phyloP scores from a whole-genome alignment of 2,113 vertebrate species.

The Coregonus clupeaformis region DNA sequence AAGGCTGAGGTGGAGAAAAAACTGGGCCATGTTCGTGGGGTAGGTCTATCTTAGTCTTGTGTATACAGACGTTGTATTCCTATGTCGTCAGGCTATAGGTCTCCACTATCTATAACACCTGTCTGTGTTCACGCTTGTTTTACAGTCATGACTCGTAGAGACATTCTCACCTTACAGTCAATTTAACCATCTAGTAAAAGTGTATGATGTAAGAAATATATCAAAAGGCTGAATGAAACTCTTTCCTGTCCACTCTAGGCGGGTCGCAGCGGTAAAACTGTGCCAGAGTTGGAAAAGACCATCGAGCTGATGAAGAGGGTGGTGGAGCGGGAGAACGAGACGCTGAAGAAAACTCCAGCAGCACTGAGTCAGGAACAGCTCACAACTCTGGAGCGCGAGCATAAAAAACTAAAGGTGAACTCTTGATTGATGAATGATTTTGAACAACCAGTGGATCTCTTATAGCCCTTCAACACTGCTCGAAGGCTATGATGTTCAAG shows the following conservation, averaged over 20 bases:
- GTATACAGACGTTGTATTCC: too few species aligned
- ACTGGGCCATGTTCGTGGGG: slow-evolving; percentile 77
- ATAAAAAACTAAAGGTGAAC: slow-evolving; percentile 83
- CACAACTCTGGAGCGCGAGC: slow-evolving; percentile 76
- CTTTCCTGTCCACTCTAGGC: slow-evolving; percentile 63
- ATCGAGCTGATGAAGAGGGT: slow-evolving; percentile 95
- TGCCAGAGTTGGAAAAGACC: slow-evolving; percentile 94
- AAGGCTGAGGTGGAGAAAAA: slow-evolving; percentile 83
- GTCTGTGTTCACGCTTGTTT: too few species aligned
- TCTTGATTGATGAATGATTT: not conserved
- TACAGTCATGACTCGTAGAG: too few species aligned
- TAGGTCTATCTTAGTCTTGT: slow-evolving; percentile 51
- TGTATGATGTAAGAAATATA: not conserved
- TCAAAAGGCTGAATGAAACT: not conserved
- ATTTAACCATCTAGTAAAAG: not conserved
- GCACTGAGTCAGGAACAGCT: slow-evolving; percentile 76
- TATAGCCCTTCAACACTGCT: not conserved
- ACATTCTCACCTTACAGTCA: too few species aligned
- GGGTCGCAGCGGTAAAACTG: slow-evolving; percentile 88
- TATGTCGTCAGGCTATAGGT: too few species aligned
- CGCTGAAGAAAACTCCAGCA: slow-evolving; percentile 75
- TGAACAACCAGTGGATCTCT: not conserved
- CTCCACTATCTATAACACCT: too few species aligned
- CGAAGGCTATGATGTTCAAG: not conserved
- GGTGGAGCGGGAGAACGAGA: slow-evolving; percentile 91